Conservation (phyloP, 2,888 invertebrate genomes). For the Herminia tarsipennalis region DNA sequence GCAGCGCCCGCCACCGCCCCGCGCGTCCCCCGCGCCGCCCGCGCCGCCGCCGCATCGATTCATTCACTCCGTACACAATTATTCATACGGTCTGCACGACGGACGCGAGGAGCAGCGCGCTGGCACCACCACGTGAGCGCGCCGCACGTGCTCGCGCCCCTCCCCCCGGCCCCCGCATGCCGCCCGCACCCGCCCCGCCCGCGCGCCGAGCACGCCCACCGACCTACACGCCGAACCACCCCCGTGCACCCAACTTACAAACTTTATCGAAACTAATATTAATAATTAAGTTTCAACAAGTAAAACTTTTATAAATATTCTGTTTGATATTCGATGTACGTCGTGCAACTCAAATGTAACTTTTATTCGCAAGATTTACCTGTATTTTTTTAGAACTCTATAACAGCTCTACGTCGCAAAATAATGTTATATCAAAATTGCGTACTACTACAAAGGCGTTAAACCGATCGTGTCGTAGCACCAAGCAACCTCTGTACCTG, state of each 20-base stretch:
- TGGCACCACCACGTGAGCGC: slow-evolving; percentile 79
- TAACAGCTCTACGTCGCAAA: too few relatives aligned
- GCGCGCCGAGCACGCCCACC: slow-evolving; percentile 58
- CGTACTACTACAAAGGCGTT: not conserved
- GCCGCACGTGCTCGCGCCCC: slow-evolving; percentile 78
- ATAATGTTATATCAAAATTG: too few relatives aligned
- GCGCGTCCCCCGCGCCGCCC: slow-evolving; percentile 61
- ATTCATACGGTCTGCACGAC: slow-evolving; percentile 82
- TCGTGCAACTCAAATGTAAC: not conserved
- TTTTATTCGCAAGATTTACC: not conserved
- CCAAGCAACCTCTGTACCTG: slow-evolving; percentile 42
- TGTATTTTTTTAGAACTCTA: not conserved
- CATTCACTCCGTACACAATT: slow-evolving; percentile 84
- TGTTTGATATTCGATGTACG: slow-evolving; percentile 1
- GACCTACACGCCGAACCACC: slow-evolving; percentile 53
- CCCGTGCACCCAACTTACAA: slow-evolving; percentile 35
- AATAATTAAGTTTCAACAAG: slow-evolving; percentile 26
- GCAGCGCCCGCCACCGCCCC: slow-evolving; percentile 66
- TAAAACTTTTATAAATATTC: slow-evolving; percentile 23
- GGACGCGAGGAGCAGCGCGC: slow-evolving; percentile 67
- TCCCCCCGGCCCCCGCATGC: slow-evolving; percentile 52
- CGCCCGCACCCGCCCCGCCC: slow-evolving; percentile 54
- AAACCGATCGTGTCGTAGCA: slow-evolving; percentile 37
- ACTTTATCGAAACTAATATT: slow-evolving; percentile 34
- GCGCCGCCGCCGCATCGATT: slow-evolving; percentile 80